Percentiles rank a stretch among this genome's conserved stretches.
These are phyloP conservation scores for Selenia dentaria DNA, from an alignment of 2,888 invertebrate species.

Conservation along the genomic window DNA sequence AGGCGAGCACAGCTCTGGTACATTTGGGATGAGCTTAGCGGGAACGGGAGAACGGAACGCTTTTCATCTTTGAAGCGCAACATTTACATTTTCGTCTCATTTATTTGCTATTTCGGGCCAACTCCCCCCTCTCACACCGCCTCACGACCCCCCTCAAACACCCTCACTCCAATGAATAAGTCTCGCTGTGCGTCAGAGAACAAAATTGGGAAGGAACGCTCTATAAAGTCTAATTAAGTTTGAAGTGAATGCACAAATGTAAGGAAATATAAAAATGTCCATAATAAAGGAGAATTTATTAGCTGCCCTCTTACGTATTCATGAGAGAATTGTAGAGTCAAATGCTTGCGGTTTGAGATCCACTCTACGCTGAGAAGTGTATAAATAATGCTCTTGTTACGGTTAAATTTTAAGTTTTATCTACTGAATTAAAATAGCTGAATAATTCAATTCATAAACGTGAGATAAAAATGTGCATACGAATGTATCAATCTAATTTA, in stretches of 20 bases:
- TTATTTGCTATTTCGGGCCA: constrained; percentile 84
- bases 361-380: constrained; percentile 6
- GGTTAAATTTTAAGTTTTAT: constrained; percentile 15
- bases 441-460: constrained; percentile 15
- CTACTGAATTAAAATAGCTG: constrained; percentile 13
- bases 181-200: constrained; percentile 79
- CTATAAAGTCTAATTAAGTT: constrained; percentile 85
- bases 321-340: constrained; percentile 28
- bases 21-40: constrained; percentile 83
- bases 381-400: constrained; percentile 24
- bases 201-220: constrained; percentile 83
- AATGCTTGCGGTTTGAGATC: constrained; percentile 26
- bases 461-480: constrained; percentile 19
- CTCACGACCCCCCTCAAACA: constrained; percentile 46
- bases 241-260: constrained; percentile 80
- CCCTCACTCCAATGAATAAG: constrained; percentile 78
- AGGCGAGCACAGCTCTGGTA: constrained; percentile 79
- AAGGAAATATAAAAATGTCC: constrained; percentile 75
- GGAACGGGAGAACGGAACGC: constrained; percentile 76
- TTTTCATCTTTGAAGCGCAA: constrained; percentile 84
- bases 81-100: constrained; percentile 85
- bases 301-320: constrained; percentile 38
- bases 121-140: constrained; percentile 51
- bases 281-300: constrained; percentile 63
- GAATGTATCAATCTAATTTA: constrained; percentile 29